Conservation (phyloP, 2,113 vertebrate genomes). For the Haemorhous mexicanus region DNA sequence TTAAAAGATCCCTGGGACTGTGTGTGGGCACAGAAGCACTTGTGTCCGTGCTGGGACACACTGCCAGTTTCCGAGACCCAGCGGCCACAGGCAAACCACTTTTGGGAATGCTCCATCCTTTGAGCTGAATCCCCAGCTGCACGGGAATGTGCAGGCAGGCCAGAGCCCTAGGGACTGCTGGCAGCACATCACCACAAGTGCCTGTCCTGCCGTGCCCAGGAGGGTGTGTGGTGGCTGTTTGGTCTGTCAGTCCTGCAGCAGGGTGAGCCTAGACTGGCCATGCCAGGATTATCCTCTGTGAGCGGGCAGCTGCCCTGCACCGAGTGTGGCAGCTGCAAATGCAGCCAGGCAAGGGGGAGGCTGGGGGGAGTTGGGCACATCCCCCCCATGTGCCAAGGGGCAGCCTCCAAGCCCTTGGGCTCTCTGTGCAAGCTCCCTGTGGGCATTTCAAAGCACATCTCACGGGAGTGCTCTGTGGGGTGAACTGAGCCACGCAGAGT, state of each 20-base stretch:
- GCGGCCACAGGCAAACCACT: background rate
- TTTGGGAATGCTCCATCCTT: background rate
- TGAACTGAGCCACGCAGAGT: background rate
- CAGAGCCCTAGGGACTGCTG: background rate
- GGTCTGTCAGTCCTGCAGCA: background rate
- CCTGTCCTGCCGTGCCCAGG: background rate
- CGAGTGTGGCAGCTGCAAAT: background rate
- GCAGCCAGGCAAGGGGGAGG: fast-evolving
- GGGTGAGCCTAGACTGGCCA: background rate
- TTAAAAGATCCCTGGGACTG: background rate
- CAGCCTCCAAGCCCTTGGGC: background rate
- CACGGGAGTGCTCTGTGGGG: background rate
- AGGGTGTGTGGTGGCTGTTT: background rate
- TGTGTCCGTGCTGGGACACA: background rate
- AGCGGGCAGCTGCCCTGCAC: background rate
- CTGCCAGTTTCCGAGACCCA: background rate
- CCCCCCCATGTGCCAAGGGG: fast-evolving
- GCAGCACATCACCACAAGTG: background rate
- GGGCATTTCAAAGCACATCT: background rate
- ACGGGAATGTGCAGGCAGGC: background rate
- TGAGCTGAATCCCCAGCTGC: background rate
- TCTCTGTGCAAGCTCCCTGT: background rate
- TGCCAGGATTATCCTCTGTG: background rate
- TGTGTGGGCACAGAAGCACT: background rate
- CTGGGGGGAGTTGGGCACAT: background rate